These are phyloP conservation scores for Steinernema carpocapsae DNA, from an alignment of 2,888 invertebrate species.

Conservation along the genomic window DNA sequence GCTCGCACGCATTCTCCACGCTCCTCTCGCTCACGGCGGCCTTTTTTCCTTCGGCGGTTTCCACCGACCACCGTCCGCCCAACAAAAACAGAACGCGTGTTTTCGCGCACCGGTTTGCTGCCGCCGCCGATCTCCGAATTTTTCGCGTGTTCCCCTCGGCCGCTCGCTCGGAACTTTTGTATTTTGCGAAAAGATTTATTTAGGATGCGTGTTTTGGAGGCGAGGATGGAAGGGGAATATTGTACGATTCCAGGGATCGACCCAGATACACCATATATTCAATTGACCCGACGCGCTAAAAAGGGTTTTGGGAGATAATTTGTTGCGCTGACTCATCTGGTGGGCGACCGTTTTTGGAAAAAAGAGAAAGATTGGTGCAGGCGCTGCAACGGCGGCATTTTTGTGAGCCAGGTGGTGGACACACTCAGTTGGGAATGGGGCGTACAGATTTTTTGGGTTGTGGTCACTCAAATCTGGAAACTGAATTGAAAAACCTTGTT, in stretches of 20 bases:
- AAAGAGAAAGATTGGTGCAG: neutral
- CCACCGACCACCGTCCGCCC: neutral
- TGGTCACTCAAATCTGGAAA: too few species aligned
- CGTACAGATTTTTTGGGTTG: too few species aligned
- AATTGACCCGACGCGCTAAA: neutral
- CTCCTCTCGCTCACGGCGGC: neutral
- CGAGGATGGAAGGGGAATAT: too few species aligned
- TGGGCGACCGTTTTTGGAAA: neutral
- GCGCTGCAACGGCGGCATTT: too few species aligned
- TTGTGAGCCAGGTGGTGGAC: too few species aligned
- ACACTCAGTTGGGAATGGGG: too few species aligned
- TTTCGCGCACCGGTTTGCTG: constrained; percentile 30
- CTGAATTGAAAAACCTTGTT: too few species aligned
- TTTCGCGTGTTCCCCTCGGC: neutral
- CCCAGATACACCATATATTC: neutral
- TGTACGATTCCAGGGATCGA: neutral
- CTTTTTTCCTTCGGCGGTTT: neutral
- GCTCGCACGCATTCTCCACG: constrained; percentile 18
- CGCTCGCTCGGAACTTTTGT: neutral
- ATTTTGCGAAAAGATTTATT: neutral
- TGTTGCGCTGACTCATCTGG: neutral
- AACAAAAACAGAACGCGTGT: constrained; percentile 29
- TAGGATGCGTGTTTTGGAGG: too few species aligned
- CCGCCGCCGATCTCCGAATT: neutral
- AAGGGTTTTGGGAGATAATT: neutral